These are phyloP conservation scores for Phrynosoma blainvillii DNA, from an alignment of 2,113 vertebrate species.

Conservation along the genomic window DNA sequence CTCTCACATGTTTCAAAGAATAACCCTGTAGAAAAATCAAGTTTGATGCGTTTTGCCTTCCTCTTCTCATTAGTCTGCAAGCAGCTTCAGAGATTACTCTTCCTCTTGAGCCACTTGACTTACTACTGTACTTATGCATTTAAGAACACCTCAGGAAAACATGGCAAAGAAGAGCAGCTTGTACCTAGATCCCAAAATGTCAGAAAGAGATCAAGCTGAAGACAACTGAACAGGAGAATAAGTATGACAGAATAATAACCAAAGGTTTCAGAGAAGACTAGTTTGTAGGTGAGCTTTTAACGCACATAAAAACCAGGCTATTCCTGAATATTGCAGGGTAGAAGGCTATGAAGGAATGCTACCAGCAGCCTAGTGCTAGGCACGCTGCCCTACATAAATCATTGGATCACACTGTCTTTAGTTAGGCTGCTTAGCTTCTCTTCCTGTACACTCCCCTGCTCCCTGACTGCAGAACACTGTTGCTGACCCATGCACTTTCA, in stretches of 20 bases:
- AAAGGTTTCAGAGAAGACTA: not conserved
- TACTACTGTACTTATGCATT: slow-evolving; percentile 26
- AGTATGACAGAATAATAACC: not conserved
- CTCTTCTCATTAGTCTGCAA: slow-evolving; percentile 31
- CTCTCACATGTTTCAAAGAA: not conserved
- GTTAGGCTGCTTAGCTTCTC: slow-evolving; percentile 30
- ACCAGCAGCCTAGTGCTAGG: slow-evolving; percentile 18
- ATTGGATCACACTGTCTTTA: not conserved
- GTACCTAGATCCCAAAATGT: slow-evolving; percentile 2
- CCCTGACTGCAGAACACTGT: not conserved
- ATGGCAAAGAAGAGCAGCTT: slow-evolving; percentile 35
- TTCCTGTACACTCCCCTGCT: slow-evolving; percentile 30
- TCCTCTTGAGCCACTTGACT: slow-evolving; percentile 1
- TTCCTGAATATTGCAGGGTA: not conserved
- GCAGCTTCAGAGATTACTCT: slow-evolving; percentile 37
- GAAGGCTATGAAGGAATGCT: slow-evolving; percentile 11
- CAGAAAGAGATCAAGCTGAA: not conserved
- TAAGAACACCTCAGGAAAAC: slow-evolving; percentile 19
- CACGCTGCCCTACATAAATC: slow-evolving; percentile 62
- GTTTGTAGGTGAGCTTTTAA: slow-evolving; percentile 9
- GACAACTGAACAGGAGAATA: slow-evolving; percentile 14
- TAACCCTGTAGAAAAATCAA: not conserved
- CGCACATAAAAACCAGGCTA: slow-evolving; percentile 13
- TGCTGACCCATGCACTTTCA: not conserved
- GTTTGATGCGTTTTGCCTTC: not conserved